phyloP scores from a whole-genome alignment of 2,888 invertebrate species.

The Cantharis rustica region DNA sequence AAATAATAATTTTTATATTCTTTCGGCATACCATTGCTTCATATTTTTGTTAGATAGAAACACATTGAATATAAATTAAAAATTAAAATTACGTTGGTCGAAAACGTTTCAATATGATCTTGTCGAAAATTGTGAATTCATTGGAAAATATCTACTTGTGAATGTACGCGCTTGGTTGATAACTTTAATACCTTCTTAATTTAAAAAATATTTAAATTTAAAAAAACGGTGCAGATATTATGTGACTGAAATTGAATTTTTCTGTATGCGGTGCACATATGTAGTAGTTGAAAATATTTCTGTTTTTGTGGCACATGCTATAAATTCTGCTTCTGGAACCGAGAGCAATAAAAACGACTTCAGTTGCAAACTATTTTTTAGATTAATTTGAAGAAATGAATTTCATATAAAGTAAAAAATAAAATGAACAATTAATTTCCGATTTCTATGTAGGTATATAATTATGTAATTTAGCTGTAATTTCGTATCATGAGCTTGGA shows the following conservation, averaged over 20 bases:
- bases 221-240: background rate
- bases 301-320: background rate
- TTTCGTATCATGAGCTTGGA: background rate
- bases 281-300: background rate
- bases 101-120: background rate
- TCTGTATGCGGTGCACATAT: background rate
- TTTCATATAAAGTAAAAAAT: background rate
- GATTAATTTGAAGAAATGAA: background rate
- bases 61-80: background rate
- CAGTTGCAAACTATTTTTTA: background rate
- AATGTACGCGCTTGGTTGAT: background rate
- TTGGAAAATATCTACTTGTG: background rate
- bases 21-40: background rate
- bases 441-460: no score
- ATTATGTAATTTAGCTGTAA: background rate
- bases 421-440: background rate
- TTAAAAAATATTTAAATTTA: background rate
- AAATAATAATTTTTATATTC: background rate
- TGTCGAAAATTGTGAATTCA: background rate
- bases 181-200: background rate
- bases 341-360: background rate
- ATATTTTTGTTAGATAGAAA: background rate
- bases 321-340: background rate
- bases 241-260: background rate
- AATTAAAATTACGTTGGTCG: background rate